Evolutionary conservation across 2,113 vertebrate species (phyloP), one percentile per base, ranked within the genome.

Genomic region (Tragulus kanchil): DNA sequence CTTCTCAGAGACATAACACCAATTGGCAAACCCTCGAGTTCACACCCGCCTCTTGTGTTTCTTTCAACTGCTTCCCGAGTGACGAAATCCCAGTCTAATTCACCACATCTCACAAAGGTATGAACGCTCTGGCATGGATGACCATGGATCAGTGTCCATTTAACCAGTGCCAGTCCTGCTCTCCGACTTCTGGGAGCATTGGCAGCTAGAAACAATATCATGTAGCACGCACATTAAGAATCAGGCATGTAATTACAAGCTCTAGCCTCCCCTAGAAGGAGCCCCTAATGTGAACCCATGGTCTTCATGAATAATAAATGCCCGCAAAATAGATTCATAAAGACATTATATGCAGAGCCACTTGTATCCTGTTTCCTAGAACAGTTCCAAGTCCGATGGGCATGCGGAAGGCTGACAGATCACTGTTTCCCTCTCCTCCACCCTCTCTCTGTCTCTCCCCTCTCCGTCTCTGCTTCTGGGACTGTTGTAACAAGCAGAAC

Each of bases 341-440:
- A 98, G 97, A 97, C 96, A 98, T 97, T 97, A 82, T 92, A 96
- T 93, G 95, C 95, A 98, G 94, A 87, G 85, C 96, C 92, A 97
- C 97, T 98, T 98, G 95, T 96, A 95, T 98, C 97, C 97, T 97
- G 85, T 97, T 98, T 98, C 94, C 95, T 99, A 97, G 97, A 98
- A 93, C 25, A 13, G 3, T 95, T 98, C 97, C 98, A 98, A 94
- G 65, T 92, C 67, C n/a, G 88, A 73, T 94, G 97, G 96, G 98
- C 97, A 89, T 64, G 36, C 26, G 62, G 96, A 98, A 98, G 96
- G 96, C 94, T 90, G 86, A 79, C 94, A 95, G 92, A 95, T 97
- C 93, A 89, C 90, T 94, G 19, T 93, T 89, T 96, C 90, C 36
- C 65, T 89, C 16, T 48, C 65, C 75, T 84, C 56, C 15, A 42